phyloP scores from a whole-genome alignment of 2,113 vertebrate species.

The Corydoras sp. region DNA sequence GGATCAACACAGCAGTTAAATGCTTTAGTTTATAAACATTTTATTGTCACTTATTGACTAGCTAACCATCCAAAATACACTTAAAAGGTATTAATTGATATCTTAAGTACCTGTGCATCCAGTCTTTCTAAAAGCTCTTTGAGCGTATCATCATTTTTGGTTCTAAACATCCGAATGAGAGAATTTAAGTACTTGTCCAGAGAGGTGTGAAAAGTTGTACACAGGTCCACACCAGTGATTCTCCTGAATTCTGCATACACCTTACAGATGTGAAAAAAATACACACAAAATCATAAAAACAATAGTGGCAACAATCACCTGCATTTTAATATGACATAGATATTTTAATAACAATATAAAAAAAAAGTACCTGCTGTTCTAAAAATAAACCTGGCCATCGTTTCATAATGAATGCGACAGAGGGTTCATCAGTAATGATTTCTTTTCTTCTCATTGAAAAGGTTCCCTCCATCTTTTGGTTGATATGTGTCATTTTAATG shows the following conservation, averaged over 20 bases:
- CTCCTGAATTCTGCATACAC: slow-evolving; percentile 8
- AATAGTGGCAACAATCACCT: not conserved
- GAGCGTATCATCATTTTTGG: not conserved
- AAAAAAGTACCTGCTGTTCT: not conserved
- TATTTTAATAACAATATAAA: not conserved
- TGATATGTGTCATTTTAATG: not conserved
- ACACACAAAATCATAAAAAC: not conserved
- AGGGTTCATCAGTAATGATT: not conserved
- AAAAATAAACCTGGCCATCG: not conserved
- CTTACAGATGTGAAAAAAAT: not conserved
- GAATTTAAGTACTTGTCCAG: not conserved
- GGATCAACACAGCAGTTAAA: not conserved
- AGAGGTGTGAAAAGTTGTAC: not conserved
- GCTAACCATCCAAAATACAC: no score
- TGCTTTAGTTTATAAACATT: not conserved
- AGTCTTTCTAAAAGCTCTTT: not conserved
- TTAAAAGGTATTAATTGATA: no score
- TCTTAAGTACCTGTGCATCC: not conserved
- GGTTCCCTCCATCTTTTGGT: not conserved
- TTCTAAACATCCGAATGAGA: not conserved
- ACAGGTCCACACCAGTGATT: slow-evolving; percentile 8
- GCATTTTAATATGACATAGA: not conserved
- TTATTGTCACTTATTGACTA: not conserved
- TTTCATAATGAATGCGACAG: not conserved
- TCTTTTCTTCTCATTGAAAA: not conserved